Evolutionary conservation across 2,888 invertebrate genomes (phyloP), one percentile per base, ranked within the genome.

Genomic region (Agriopis marginaria): DNA sequence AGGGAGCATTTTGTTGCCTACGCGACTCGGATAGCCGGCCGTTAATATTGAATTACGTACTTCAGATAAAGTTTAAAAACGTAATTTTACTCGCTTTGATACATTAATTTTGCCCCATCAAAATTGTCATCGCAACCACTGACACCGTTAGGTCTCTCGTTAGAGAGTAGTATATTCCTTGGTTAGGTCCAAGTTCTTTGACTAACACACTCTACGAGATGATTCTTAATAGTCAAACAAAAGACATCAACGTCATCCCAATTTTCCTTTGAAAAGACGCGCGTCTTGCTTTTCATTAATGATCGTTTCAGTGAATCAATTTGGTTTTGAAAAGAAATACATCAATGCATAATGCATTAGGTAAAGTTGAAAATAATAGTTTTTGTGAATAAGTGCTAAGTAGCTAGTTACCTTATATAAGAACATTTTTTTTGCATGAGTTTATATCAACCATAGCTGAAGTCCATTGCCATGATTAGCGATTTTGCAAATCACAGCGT

Each of bases 211-310:
- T 32, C 7, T 3, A 55, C 12, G 9, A 55, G 10, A 17, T 44
- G 5, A 5, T 7, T 7, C 11, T 11, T 42, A n/a, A 8, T 55
- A 14, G 44, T 49, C 63, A 54, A 55, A 60, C 56, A 69, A 62
- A 69, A 69, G 61, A 68, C 63, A 47, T 68, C 63, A 68, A 68
- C 68, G 63, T 40, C 47, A 60, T 60, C 53, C 11, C 7, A 49
- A 50, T 58, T 67, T 56, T 67, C 49, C 32, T 56, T 47, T 47
- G 39, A 40, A 50, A 54, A 42, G 32, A 42, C 12, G 44, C 44
- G 3, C 17, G 10, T 32, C 23, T 32, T 23, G 40, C 4, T 14
- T 55, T 44, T 42, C 44, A 44, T 56, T 17, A 56, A 44, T 44
- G 5, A 23, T 23, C 3, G 11, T 55, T 42, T 42, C 42, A 42